A percentile compares a stretch with the other conserved stretches of the same genome.
Conservation (phyloP, 2,888 invertebrate species). For the Caenorhabditis wallacei region DNA sequence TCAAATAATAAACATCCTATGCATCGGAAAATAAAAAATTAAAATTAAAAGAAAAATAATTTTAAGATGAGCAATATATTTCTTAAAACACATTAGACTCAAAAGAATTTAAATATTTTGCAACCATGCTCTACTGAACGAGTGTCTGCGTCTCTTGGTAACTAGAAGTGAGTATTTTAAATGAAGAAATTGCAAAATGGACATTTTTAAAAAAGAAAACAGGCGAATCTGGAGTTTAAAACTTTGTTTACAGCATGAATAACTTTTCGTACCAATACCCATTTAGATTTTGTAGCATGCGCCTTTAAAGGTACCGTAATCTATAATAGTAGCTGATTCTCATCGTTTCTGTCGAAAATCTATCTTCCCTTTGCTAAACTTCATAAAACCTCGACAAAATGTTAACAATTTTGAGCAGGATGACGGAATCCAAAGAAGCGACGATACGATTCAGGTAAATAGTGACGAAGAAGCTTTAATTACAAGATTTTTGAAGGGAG, state of each 20-base stretch:
- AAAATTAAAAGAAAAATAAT: not conserved
- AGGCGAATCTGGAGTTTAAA: no score
- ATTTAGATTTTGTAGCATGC: not conserved
- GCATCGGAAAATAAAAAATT: not conserved
- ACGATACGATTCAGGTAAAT: conserved; percentile 28
- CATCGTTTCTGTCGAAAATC: not conserved
- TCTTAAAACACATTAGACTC: not conserved
- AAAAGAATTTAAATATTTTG: not conserved
- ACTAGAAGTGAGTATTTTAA: not conserved
- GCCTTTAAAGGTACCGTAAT: conserved; percentile 2
- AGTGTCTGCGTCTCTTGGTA: conserved; percentile 6
- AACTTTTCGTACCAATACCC: not conserved
- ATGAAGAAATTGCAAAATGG: not conserved
- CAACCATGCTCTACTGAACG: conserved; percentile 15
- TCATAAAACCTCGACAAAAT: conserved; percentile 12
- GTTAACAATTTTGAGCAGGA: conserved; percentile 47
- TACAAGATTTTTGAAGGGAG: not conserved
- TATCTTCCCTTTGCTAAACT: not conserved
- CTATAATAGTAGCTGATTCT: not conserved
- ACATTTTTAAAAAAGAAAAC: no score
- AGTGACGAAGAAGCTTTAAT: not conserved
- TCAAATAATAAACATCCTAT: not conserved
- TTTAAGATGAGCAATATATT: conserved; percentile 10
- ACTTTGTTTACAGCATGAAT: no score
- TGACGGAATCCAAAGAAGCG: conserved; percentile 37